These are phyloP conservation scores for Empidonax alnorum DNA, from an alignment of 2,113 vertebrate species.

Conservation along the genomic window DNA sequence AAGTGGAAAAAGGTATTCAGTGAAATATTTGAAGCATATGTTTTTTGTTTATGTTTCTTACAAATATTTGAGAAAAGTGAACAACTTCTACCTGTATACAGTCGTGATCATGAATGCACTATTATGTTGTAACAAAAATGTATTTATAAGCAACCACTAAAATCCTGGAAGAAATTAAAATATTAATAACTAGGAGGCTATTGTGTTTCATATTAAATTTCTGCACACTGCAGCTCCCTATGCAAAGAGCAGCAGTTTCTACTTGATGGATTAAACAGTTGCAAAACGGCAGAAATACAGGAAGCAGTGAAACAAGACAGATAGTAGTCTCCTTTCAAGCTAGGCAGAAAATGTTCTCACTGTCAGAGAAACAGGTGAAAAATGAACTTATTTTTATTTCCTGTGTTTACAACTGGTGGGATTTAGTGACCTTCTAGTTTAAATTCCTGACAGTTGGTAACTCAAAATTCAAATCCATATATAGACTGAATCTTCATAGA, in stretches of 20 bases:
- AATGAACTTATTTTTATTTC: not conserved
- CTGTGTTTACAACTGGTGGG: not conserved
- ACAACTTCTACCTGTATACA: constrained; percentile 79
- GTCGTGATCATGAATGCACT: constrained; percentile 74
- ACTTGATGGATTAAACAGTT: constrained; percentile 80
- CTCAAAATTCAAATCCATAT: not conserved
- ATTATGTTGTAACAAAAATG: constrained; percentile 79
- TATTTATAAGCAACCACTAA: constrained; percentile 77
- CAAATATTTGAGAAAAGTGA: constrained; percentile 75
- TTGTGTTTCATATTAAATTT: constrained; percentile 76
- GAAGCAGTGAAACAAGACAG: constrained; percentile 67
- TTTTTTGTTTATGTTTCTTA: constrained; percentile 80
- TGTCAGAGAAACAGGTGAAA: constrained; percentile 36
- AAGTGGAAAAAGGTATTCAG: constrained; percentile 72
- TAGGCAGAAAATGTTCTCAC: not conserved
- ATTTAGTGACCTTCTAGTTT: not conserved
- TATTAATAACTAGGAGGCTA: constrained; percentile 75
- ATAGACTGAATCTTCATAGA: not conserved
- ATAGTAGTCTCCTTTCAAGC: constrained; percentile 7
- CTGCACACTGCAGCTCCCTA: constrained; percentile 65
- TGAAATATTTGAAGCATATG: constrained; percentile 80
- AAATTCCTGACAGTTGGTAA: not conserved
- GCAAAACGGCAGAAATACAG: constrained; percentile 66
- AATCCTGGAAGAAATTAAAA: constrained; percentile 74
- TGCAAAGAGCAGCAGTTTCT: constrained; percentile 72